These are phyloP conservation scores for Bemisia tabaci DNA, from an alignment of 1,140 invertebrate species.

Conservation along the genomic window DNA sequence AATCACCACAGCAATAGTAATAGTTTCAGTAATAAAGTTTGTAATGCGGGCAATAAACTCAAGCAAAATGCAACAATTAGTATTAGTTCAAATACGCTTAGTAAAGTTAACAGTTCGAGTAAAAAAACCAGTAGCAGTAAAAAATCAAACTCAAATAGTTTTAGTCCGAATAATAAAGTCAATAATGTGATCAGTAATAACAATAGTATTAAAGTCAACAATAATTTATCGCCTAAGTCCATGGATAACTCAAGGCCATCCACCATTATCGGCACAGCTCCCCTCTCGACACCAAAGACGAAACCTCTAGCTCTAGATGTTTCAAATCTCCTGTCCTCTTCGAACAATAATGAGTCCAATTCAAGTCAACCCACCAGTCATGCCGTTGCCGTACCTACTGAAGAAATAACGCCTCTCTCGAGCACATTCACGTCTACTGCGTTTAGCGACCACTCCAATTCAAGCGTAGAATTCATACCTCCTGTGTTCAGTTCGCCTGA, in stretches of 20 bases:
- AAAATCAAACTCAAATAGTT: background rate
- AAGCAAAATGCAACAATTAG: background rate
- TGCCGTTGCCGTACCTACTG: background rate
- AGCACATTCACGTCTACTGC: background rate
- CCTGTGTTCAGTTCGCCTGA: background rate
- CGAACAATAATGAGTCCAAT: background rate
- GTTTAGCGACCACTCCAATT: background rate
- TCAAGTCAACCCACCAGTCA: background rate
- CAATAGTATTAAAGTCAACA: conserved; percentile 2
- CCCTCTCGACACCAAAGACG: background rate
- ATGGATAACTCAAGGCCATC: background rate
- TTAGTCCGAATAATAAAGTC: background rate
- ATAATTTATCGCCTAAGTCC: background rate
- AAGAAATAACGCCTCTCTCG: background rate
- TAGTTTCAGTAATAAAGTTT: conserved; percentile 6
- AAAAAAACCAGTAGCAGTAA: background rate
- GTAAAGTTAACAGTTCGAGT: conserved; percentile 1
- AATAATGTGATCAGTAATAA: conserved; percentile 8
- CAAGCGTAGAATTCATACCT: background rate
- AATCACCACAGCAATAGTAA: too few species aligned
- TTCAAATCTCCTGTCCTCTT: background rate
- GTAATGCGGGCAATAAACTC: conserved; percentile 5
- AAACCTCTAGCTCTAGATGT: background rate
- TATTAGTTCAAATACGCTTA: conserved; percentile 5
- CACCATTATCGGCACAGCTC: background rate